Evolutionary conservation across 2,113 vertebrate genomes (phyloP), one percentile per base, ranked within the genome.

Genomic region (Lophotis ruficrista): DNA sequence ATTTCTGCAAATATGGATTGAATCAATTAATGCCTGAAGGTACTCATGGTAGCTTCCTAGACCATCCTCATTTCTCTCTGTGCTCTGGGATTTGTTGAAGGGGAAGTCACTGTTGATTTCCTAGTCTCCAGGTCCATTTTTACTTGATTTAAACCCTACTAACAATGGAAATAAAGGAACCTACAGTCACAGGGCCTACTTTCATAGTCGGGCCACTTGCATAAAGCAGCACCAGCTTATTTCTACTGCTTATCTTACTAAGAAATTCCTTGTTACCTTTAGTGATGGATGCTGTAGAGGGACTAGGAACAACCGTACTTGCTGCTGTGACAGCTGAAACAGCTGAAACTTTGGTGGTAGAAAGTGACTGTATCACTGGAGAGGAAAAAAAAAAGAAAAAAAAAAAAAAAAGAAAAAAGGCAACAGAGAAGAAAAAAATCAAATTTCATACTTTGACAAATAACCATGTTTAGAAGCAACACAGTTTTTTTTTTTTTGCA

Each of bases 351-450:
- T 98, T 98, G 97, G 35, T 97, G 60, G 97, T 51, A 96, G 98
- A 97, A 96, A 98, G 97, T 2, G 98, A 98, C 48, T 98, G 98
- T 80, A 98, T 97, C 95, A 98, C 98, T 98, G 37, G 25, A 86
- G n/a, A 71, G 41, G 10, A 78, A 94, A 66, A 37, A 45, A 27
- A 43, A 21, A 2, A 71, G 50, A 56, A 64, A 12, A 25, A 54
- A 28, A 43, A 33, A 35, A 31, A 14, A 71, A 57, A 56, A 64
- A 13, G 24, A 54, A 30, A 53, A n/a, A 35, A 33, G 69, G 8
- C 54, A 57, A 57, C 54, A 57, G 20, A 57, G 25, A 53, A 25
- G 31, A 31, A 86, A n/a, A 91, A 89, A 69, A 94, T 92, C 35
- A 96, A 89, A 75, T 51, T 91, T 73, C 73, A 75, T 23, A 65